A percentile compares a stretch with the other conserved stretches of the same genome.
Conservation (phyloP, 2,113 vertebrate genomes). For the Galbula dea region DNA sequence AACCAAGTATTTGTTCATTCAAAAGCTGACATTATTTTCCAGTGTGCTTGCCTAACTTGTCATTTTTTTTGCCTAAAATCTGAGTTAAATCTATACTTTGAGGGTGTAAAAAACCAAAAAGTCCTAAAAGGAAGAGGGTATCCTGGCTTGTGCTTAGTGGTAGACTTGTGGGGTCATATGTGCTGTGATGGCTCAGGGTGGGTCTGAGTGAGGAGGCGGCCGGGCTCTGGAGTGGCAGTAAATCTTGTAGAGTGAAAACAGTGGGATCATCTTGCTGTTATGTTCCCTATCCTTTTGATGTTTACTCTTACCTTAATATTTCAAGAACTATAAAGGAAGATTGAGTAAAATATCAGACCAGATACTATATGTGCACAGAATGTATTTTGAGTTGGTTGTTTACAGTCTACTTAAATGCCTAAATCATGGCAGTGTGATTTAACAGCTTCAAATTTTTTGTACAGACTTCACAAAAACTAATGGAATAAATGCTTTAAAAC, state of each 20-base stretch:
- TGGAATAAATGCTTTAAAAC: neutral
- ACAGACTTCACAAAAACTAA: neutral
- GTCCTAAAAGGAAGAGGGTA: neutral
- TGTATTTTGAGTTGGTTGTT: neutral
- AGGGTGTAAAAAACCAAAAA: neutral
- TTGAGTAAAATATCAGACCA: neutral
- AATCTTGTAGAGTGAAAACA: neutral
- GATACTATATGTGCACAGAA: neutral
- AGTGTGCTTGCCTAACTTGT: neutral
- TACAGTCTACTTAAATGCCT: neutral
- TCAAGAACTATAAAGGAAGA: neutral
- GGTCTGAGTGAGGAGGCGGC: neutral
- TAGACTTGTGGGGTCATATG: rapidly evolving
- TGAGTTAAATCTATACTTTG: neutral
- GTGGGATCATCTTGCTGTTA: neutral
- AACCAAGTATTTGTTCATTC: neutral
- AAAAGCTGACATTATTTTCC: neutral
- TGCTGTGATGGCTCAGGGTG: neutral
- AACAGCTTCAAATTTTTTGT: neutral
- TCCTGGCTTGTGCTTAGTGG: neutral
- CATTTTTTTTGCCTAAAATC: neutral
- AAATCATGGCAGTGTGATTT: neutral
- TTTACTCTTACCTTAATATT: neutral
- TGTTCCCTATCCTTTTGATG: neutral
- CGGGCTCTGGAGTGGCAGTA: neutral